Percentiles rank a stretch among this genome's conserved stretches.
Conservation (phyloP, 2,113 vertebrate species). For the Gallinago undulata region DNA sequence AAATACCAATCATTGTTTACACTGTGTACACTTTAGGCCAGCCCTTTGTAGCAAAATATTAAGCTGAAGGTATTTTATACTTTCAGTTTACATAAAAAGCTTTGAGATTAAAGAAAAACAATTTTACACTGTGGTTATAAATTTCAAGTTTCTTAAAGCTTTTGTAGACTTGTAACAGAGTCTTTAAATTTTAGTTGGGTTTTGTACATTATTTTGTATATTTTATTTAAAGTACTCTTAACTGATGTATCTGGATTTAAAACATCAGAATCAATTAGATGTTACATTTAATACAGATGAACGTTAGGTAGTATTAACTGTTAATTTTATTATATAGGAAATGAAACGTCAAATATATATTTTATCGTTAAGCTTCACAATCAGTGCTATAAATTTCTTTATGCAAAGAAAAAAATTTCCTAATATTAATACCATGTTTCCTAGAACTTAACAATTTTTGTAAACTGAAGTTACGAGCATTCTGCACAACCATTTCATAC, state of each 20-base stretch:
- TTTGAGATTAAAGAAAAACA: slow-evolving; percentile 81
- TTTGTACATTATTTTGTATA: slow-evolving; percentile 84
- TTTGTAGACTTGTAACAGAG: slow-evolving; percentile 83
- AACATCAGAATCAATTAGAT: slow-evolving; percentile 74
- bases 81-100: slow-evolving; percentile 79
- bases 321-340: slow-evolving; percentile 80
- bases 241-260: slow-evolving; percentile 78
- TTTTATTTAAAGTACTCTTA: slow-evolving; percentile 83
- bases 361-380: slow-evolving; percentile 81
- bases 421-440: slow-evolving; percentile 77
- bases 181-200: slow-evolving; percentile 83
- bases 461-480: slow-evolving; percentile 67
- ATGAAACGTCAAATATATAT: slow-evolving; percentile 77
- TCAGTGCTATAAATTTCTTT: slow-evolving; percentile 80
- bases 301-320: slow-evolving; percentile 76
- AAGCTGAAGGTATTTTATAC: slow-evolving; percentile 81
- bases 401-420: slow-evolving; percentile 76
- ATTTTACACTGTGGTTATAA: slow-evolving; percentile 83
- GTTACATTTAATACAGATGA: slow-evolving; percentile 78
- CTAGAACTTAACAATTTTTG: slow-evolving; percentile 68
- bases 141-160: slow-evolving; percentile 84
- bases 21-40: slow-evolving; percentile 82
- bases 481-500: slow-evolving; percentile 69
- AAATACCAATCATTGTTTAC: slow-evolving; percentile 79
- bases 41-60: slow-evolving; percentile 80